Evolutionary conservation across 2,888 invertebrate species (phyloP), one percentile per base, ranked within the genome.

Genomic region (Pheosia tremula): DNA sequence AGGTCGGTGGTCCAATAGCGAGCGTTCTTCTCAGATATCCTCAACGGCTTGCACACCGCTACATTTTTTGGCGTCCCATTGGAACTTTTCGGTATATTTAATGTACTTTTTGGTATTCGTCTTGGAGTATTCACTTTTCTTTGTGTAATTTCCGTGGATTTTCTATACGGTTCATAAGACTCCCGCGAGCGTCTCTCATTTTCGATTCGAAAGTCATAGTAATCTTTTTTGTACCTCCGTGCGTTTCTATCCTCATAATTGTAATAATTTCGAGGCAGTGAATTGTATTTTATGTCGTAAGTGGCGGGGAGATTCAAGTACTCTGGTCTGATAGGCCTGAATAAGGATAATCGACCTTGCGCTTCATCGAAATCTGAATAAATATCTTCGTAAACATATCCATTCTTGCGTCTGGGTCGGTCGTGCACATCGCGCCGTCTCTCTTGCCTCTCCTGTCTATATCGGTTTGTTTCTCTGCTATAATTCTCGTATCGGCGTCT

Each of bases 311-410:
- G 80, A 66, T 94, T 91, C 45, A 94, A 78, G 72, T 91, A 94
- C 67, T 94, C 94, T 1, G 93, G 93, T 78, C 91, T 86, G 63
- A 94, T 94, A 37, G 94, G 94, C 75, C 91, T 83, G 75, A 94
- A 94, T 45, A 94, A 76, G 5, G 94, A 94, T 36, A 94, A 63
- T 2, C 90, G 80, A 4, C 93, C 93, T 78, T 93, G 93, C 6
- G 92, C 91, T 78, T 93, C 93, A 58, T 93, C 93, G 69, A 91
- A 93, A 69, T 93, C 93, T 38, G 93, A 93, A 67, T 94, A 94
- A 50, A 94, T 92, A 68, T 94, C 94, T 84, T 94, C 94, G 71
- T 89, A 93, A 11, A 94, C 93, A 69, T 89, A 93, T 2, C 93
- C 93, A 63, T 93, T 93, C 72, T 88, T 92, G 52, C 93, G 80